A percentile compares a stretch with the other conserved stretches of the same genome.
Conservation (phyloP, 1,140 invertebrate genomes). For the Drosophila oshimai region DNA sequence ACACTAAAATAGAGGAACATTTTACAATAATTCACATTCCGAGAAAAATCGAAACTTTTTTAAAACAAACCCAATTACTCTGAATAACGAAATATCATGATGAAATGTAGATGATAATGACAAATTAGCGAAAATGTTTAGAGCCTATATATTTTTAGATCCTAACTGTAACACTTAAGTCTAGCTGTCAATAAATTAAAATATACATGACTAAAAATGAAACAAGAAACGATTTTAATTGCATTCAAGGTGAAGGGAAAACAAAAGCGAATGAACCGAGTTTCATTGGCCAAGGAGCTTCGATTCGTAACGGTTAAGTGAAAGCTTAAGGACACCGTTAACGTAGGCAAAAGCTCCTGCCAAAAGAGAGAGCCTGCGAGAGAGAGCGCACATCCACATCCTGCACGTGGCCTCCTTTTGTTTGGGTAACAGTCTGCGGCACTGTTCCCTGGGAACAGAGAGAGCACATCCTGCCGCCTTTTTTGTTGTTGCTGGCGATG, state of each 20-base stretch:
- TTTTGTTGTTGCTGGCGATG: slow-evolving; percentile 33
- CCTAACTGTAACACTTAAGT: slow-evolving; percentile 45
- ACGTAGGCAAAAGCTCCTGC: slow-evolving; percentile 46
- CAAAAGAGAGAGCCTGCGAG: neutral
- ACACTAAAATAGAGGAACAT: slow-evolving; percentile 21
- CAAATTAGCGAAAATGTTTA: slow-evolving; percentile 55
- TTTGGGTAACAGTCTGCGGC: slow-evolving; percentile 15
- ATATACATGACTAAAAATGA: slow-evolving; percentile 30
- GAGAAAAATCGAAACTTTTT: slow-evolving; percentile 46
- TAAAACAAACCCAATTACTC: slow-evolving; percentile 31
- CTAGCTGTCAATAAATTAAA: slow-evolving; percentile 71
- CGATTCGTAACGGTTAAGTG: slow-evolving; percentile 33
- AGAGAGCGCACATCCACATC: neutral
- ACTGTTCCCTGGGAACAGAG: slow-evolving; percentile 49
- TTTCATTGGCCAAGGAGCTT: slow-evolving; percentile 18
- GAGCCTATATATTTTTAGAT: slow-evolving; percentile 71
- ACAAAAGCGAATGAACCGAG: slow-evolving; percentile 21
- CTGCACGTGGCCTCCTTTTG: slow-evolving; percentile 32
- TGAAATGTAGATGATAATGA: slow-evolving; percentile 28
- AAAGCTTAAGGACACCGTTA: slow-evolving; percentile 50
- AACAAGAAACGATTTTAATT: neutral
- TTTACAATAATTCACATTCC: slow-evolving; percentile 51
- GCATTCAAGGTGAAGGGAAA: slow-evolving; percentile 12
- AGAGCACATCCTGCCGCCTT: slow-evolving; percentile 1
- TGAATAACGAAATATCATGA: slow-evolving; percentile 39